Conservation (phyloP, 2,797 vertebrate species). For the Lagodon rhomboides region DNA sequence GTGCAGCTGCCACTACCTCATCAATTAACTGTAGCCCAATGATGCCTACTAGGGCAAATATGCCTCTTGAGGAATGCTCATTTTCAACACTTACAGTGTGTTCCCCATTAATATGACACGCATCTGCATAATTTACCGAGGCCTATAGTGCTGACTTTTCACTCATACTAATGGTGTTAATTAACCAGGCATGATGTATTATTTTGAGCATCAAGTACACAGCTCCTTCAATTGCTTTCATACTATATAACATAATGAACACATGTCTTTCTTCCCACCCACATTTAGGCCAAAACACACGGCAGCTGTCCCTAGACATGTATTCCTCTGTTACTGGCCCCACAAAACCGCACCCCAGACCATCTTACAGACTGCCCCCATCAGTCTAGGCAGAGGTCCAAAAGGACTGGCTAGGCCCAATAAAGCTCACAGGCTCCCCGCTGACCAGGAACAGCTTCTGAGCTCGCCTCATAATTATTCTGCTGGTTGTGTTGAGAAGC, state of each 20-base stretch:
- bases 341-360: constrained; percentile 29
- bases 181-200: constrained; percentile 39
- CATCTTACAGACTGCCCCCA: constrained; percentile 56
- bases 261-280: neutral
- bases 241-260: too few species aligned
- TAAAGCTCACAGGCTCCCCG: constrained; percentile 58
- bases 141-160: constrained; percentile 54
- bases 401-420: constrained; percentile 42
- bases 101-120: constrained; percentile 56
- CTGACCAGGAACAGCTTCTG: constrained; percentile 57
- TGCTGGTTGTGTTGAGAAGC: constrained; percentile 70
- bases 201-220: constrained; percentile 14
- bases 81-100: constrained; percentile 40
- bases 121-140: constrained; percentile 51
- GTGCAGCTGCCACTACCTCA: constrained; percentile 24
- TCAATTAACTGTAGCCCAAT: constrained; percentile 37
- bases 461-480: constrained; percentile 78
- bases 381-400: constrained; percentile 65
- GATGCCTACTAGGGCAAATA: constrained; percentile 35
- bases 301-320: constrained; percentile 4
- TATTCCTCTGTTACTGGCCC: constrained; percentile 35
- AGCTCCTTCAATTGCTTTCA: neutral
- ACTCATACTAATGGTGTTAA: constrained; percentile 56
- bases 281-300: constrained; percentile 24
- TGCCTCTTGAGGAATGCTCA: constrained; percentile 49